Evolutionary conservation across 2,888 invertebrate species (phyloP), one percentile per base, ranked within the genome.

Genomic region (Eupithecia tripunctaria): DNA sequence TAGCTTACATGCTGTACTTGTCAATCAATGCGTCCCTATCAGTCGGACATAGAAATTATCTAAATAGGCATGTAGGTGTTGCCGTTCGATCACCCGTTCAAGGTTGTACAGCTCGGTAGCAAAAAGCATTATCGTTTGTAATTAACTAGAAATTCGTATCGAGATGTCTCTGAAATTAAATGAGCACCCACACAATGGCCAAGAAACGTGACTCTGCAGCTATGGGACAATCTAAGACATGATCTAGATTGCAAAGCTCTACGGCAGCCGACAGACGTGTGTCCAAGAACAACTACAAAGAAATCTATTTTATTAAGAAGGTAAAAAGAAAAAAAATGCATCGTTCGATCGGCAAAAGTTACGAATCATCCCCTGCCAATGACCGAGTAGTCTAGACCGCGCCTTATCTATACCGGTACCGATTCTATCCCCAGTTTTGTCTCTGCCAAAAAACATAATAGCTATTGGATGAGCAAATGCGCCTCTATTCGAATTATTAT

Each of bases 361-460:
- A 91, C 93, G 81, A 91, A 88, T 94, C 94, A 94, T 93, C 93
- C 93, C 92, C 91, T 88, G 92, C 78, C 92, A 93, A 89, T 89
- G 92, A 92, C 90, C 93, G 82, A 82, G n/a, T 64, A 84, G 89
- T 90, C 92, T 91, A 92, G 91, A 91, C 89, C 80, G 77, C 81
- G 82, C 75, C 82, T 83, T 84, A 83, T 82, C 81, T 63, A 84
- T 25, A 56, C 25, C 56, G 56, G 84, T 56, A 56, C 25, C 25
- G 56, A 56, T 25, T 56, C 80, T 81, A 82, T 83, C 80, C 80
- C 79, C 78, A 82, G 78, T 82, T 84, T 81, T 84, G 83, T 83
- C 82, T 82, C 79, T 80, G 81, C 76, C 81, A 89, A 89, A 89
- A 91, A 87, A 86, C 80, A 89, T 89, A 89, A 88, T 88, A 86